Percentiles rank a stretch among this genome's conserved stretches.
Evolutionary conservation across 2,797 vertebrate genomes (phyloP).

Genomic region (Margarornis squamiger): DNA sequence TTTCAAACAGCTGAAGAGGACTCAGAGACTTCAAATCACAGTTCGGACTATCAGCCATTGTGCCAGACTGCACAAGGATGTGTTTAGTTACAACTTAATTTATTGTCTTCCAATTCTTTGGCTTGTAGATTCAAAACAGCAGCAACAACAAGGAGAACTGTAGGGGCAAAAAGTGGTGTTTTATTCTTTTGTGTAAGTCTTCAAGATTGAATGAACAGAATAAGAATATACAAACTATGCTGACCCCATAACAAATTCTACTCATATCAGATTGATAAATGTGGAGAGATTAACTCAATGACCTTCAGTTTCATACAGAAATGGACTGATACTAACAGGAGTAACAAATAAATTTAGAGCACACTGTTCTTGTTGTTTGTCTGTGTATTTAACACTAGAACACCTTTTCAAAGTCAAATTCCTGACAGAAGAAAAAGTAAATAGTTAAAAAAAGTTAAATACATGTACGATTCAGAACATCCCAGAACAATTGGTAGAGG

Average conservation of each 20-base stretch:
- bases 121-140: background rate
- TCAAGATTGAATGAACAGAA: background rate
- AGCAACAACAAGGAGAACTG: conserved; percentile 1
- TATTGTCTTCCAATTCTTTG: background rate
- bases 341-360: background rate
- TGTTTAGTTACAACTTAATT: background rate
- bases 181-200: background rate
- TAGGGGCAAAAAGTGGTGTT: background rate
- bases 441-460: too few relatives aligned
- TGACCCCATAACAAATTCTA: background rate
- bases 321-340: background rate
- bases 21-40: conserved; percentile 62
- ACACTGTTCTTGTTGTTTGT: background rate
- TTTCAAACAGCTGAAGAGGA: conserved; percentile 83
- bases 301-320: background rate
- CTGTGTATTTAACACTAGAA: background rate
- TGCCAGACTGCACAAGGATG: background rate
- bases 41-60: conserved; percentile 80
- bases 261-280: background rate
- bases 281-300: background rate
- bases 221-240: background rate
- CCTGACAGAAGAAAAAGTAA: background rate
- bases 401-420: background rate
- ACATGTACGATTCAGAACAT: accelerated
- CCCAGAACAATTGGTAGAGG: background rate